phyloP scores from a whole-genome alignment of 2,113 vertebrate species.

The Misgurnus anguillicaudatus region DNA sequence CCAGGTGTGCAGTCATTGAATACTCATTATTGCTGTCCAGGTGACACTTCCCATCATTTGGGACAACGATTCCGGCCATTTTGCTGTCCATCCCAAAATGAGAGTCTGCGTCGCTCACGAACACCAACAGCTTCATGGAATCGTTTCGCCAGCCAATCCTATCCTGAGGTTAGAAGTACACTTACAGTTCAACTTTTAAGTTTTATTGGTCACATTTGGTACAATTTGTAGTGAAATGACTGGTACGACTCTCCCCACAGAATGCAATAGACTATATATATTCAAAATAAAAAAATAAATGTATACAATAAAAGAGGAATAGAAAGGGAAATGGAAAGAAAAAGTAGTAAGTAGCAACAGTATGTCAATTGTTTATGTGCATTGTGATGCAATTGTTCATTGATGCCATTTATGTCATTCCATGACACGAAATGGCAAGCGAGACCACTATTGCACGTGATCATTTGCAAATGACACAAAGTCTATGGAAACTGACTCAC shows the following conservation, averaged over 20 bases:
- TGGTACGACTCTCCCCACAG: too few species aligned
- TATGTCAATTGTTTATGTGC: too few species aligned
- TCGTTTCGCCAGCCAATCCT: conserved; percentile 97
- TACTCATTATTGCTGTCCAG: conserved; percentile 93
- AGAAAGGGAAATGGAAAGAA: too few species aligned
- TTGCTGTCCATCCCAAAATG: conserved; percentile 99
- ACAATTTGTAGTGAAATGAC: too few species aligned
- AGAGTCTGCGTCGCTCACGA: conserved; percentile 94
- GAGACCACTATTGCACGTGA: background rate
- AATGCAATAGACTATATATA: too few species aligned
- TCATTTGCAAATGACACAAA: background rate
- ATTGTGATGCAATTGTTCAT: too few species aligned
- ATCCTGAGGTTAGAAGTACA: conserved; percentile 77
- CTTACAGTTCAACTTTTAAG: background rate
- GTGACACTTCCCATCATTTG: conserved; percentile 94
- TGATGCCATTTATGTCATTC: too few species aligned
- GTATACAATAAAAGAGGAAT: too few species aligned
- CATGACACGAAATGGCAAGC: conserved; percentile 10
- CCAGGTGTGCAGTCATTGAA: conserved; percentile 87
- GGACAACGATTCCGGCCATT: conserved; percentile 94
- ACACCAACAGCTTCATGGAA: conserved; percentile 93
- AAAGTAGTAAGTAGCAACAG: too few species aligned
- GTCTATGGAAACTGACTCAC: conserved; percentile 66
- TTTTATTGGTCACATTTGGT: too few species aligned
- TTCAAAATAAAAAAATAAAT: too few species aligned